These are phyloP conservation scores for Vanessa cardui DNA, from an alignment of 2,888 invertebrate genomes.

Conservation along the genomic window DNA sequence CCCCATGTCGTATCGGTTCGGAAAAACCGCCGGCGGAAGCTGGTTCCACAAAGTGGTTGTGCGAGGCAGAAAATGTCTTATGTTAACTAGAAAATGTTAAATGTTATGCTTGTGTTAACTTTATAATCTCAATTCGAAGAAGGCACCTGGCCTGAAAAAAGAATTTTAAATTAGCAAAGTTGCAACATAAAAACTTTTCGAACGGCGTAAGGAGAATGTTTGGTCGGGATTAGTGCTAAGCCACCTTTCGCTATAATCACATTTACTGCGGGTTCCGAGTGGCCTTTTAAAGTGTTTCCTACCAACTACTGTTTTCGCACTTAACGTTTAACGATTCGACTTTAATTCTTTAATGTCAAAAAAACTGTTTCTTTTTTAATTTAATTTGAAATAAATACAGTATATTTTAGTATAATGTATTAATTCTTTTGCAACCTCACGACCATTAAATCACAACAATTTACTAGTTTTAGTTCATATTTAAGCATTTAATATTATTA, in stretches of 20 bases:
- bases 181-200: slow-evolving; percentile 19
- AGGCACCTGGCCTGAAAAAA: slow-evolving; percentile 5
- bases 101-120: neutral
- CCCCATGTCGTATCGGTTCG: no score
- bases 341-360: neutral
- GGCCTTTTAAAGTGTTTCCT: slow-evolving; percentile 21
- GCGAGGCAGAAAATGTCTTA: no score
- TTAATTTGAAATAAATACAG: no score
- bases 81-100: no score
- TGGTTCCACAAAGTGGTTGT: no score
- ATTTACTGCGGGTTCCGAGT: slow-evolving; percentile 12
- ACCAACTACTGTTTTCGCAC: slow-evolving; percentile 13
- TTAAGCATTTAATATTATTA: no score
- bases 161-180: slow-evolving; percentile 19
- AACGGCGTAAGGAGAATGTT: slow-evolving; percentile 12
- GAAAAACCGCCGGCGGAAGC: no score
- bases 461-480: no score
- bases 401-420: no score
- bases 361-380: neutral
- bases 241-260: slow-evolving; percentile 14
- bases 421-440: no score
- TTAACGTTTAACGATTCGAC: slow-evolving; percentile 1
- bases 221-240: slow-evolving; percentile 1
- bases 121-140: neutral
- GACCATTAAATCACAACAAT: no score